These are phyloP conservation scores for Nothoprocta perdicaria DNA, from an alignment of 2,113 vertebrate species.

Conservation along the genomic window DNA sequence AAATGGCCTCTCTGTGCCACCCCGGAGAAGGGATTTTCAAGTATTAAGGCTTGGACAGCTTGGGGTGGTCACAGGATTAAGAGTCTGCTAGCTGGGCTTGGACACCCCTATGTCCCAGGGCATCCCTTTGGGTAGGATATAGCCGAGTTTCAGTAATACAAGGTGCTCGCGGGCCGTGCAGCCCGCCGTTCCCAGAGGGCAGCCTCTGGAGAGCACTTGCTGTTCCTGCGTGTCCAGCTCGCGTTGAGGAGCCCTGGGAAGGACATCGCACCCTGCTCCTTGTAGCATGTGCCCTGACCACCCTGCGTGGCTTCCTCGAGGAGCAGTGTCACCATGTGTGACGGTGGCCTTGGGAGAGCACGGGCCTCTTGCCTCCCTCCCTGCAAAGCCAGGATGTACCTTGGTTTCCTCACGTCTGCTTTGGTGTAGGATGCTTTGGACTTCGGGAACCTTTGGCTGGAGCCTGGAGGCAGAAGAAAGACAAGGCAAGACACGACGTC, in stretches of 20 bases:
- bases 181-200: not conserved
- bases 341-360: not conserved
- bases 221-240: not conserved
- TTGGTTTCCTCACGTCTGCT: not conserved
- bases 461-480: not conserved
- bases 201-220: not conserved
- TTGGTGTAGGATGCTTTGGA: not conserved
- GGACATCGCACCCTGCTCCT: fast-evolving
- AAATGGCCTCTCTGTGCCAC: not conserved
- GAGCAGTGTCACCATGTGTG: not conserved
- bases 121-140: not conserved
- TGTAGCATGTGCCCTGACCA: not conserved
- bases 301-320: fast-evolving
- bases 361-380: not conserved
- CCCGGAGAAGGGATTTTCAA: not conserved
- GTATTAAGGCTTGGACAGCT: not conserved
- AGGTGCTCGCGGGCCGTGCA: fast-evolving
- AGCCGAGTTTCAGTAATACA: not conserved
- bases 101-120: too few relatives aligned
- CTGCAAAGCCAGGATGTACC: not conserved
- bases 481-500: not conserved
- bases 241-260: not conserved
- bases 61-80: not conserved
- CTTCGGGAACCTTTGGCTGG: not conserved
- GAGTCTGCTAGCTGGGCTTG: not conserved